Evolutionary conservation across 2,888 invertebrate species (phyloP), one percentile per base, ranked within the genome.

Genomic region (Cryptus viduatorius): DNA sequence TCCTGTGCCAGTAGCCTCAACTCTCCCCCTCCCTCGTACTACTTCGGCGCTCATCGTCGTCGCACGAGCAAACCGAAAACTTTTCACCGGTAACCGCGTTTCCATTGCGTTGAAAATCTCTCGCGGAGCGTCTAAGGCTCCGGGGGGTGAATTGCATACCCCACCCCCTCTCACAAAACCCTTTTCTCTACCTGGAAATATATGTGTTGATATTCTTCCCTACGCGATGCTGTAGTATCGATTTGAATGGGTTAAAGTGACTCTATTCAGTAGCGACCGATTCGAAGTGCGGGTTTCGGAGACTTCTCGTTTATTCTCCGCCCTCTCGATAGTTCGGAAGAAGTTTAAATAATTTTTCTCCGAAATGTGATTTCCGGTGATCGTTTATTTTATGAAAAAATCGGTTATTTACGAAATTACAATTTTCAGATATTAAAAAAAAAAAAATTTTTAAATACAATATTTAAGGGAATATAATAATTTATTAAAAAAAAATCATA

Each of bases 41-140:
- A 53, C 73, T 67, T 64, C 75, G 16, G 12, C 37, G 76, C 81
- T 83, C 85, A 83, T 86, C 79, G 80, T 77, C 79, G 61, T 83
- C 72, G 65, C 59, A 65, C 76, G 65, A 53, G 50, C 50, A 48
- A 76, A 86, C 87, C 87, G 88, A 90, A 77, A 92, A 93, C 91
- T 92, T 93, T 90, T 85, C 89, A 87, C 53, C 86, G 83, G 84
- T 79, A 83, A 82, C 82, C 85, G 71, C 65, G 77, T 77, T 79
- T 67, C 68, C 82, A 50, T 81, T 67, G 76, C 31, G 61, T 61
- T 61, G 85, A 79, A 85, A 85, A 82, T 79, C 68, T 79, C 79
- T 71, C 71, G 71, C 46, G 46, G 42, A 73, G 69, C 73, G 65
- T 75, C 75, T 46, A 10, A 69, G 29, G 50, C 44, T 10, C 10